A percentile compares a stretch with the other conserved stretches of the same genome.
These are phyloP conservation scores for Semnornis frantzii DNA, from an alignment of 2,113 vertebrate species.

Conservation along the genomic window DNA sequence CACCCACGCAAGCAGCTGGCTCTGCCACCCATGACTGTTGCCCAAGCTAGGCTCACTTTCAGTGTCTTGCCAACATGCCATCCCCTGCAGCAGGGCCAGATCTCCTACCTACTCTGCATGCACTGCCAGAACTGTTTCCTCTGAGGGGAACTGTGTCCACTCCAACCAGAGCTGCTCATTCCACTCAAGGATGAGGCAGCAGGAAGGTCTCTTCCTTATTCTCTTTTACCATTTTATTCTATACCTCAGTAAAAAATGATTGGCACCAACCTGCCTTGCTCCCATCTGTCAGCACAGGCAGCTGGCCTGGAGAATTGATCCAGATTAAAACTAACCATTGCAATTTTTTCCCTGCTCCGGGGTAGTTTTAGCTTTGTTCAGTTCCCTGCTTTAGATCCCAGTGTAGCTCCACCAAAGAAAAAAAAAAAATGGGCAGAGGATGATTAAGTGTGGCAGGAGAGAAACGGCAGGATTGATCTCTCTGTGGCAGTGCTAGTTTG, in stretches of 20 bases:
- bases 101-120: neutral
- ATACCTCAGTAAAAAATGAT: neutral
- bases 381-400: neutral
- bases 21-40: neutral
- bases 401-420: neutral
- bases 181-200: neutral
- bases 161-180: neutral
- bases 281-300: conserved; percentile 25
- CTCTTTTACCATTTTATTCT: neutral
- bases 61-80: neutral
- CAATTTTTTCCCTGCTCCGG: neutral
- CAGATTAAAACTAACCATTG: conserved; percentile 42
- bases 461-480: neutral
- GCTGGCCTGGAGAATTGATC: conserved; percentile 40
- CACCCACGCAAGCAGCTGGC: neutral
- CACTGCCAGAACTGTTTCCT: neutral
- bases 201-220: neutral
- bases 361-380: conserved; percentile 21
- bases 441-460: neutral
- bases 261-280: conserved; percentile 12
- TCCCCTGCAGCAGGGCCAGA: neutral
- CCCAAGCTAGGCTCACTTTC: neutral
- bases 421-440: neutral
- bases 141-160: neutral
- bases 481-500: neutral